Evolutionary conservation across 1,140 invertebrate species (phyloP).

Genomic region (Hormaphis cornu): DNA sequence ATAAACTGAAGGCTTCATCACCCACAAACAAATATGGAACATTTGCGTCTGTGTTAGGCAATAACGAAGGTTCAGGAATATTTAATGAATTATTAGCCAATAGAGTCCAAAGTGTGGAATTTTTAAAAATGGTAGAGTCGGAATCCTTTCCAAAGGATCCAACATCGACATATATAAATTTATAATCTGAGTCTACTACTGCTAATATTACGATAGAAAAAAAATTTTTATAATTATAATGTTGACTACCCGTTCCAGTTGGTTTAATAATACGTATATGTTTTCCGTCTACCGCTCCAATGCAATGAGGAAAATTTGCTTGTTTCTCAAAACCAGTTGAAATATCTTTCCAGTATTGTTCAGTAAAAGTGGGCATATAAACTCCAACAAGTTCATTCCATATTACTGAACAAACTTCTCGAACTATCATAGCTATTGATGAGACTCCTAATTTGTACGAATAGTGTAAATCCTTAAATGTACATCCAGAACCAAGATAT

Average conservation of each 20-base stretch:
- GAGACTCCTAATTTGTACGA: conserved; percentile 35
- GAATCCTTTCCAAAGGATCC: conserved; percentile 15
- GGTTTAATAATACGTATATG: conserved; percentile 17
- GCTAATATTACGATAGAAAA: conserved; percentile 28
- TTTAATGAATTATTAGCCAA: background rate
- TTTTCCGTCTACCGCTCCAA: conserved; percentile 9
- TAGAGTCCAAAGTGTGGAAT: conserved; percentile 13
- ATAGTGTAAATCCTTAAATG: conserved; percentile 36
- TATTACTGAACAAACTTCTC: conserved; percentile 34
- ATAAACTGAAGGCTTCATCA: conserved; percentile 44
- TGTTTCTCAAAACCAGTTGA: background rate
- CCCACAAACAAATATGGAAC: conserved; percentile 34
- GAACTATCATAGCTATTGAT: conserved; percentile 36
- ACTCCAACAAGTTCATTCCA: conserved; percentile 34
- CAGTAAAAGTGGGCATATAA: conserved; percentile 31
- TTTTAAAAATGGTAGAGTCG: conserved; percentile 30
- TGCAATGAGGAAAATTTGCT: background rate
- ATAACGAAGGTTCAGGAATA: background rate
- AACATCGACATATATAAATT: conserved; percentile 4
- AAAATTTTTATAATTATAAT: conserved; percentile 35
- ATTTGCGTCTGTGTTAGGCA: background rate
- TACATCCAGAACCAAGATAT: conserved; percentile 36
- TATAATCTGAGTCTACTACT: background rate
- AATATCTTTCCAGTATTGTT: conserved; percentile 29
- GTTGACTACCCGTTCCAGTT: conserved; percentile 19